These are phyloP conservation scores for Eulemur rubriventer DNA, from an alignment of 2,797 vertebrate species.

Conservation along the genomic window DNA sequence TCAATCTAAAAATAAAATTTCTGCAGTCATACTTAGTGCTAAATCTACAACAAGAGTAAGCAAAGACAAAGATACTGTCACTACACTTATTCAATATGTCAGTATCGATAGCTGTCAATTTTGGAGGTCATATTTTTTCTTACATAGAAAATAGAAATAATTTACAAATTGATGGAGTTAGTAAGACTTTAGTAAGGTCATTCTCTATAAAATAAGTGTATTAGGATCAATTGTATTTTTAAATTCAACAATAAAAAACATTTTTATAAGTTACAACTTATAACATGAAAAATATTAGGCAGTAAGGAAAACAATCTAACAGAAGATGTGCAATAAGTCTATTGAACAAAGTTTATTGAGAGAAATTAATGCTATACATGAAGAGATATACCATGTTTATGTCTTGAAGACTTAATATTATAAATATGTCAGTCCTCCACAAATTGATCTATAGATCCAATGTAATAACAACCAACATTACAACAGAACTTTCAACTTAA, in stretches of 20 bases:
- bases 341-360: background rate
- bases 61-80: background rate
- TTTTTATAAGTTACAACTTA: background rate
- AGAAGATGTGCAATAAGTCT: background rate
- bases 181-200: background rate
- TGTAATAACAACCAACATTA: background rate
- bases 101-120: background rate
- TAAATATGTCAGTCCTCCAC: background rate
- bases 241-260: conserved; percentile 12
- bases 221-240: background rate
- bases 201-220: background rate
- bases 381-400: background rate
- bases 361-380: background rate
- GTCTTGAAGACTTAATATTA: background rate
- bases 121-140: background rate
- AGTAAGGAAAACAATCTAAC: background rate
- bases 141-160: conserved; percentile 14
- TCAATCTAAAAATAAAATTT: conserved; percentile 24
- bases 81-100: background rate
- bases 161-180: background rate
- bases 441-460: background rate
- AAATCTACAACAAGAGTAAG: background rate
- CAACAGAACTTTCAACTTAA: background rate
- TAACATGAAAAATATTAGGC: background rate
- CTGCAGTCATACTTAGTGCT: background rate